phyloP scores from a whole-genome alignment of 2,113 vertebrate species.

The Bubo scandiacus region DNA sequence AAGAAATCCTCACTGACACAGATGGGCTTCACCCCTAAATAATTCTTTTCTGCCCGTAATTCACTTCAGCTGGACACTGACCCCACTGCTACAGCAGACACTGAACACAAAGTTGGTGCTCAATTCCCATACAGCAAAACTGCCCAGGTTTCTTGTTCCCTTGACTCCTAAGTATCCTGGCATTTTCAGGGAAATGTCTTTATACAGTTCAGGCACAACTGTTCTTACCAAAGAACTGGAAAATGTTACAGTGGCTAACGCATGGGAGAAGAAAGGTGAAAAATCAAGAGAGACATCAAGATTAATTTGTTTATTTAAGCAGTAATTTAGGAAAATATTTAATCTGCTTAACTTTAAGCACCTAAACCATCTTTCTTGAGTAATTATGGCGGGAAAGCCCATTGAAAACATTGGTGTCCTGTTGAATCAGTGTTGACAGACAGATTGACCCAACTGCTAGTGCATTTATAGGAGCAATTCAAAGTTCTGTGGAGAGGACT shows the following conservation, averaged over 20 bases:
- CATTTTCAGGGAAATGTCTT: background rate
- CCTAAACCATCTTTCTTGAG: background rate
- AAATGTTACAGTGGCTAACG: background rate
- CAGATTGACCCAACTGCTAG: background rate
- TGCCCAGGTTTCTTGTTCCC: background rate
- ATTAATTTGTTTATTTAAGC: background rate
- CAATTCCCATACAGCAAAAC: background rate
- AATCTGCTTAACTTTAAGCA: background rate
- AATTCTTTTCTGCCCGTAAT: background rate
- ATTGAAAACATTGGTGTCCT: fast-evolving
- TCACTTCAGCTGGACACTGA: background rate
- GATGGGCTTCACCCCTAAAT: background rate
- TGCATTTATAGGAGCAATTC: background rate
- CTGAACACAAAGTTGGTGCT: background rate
- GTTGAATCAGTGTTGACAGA: background rate
- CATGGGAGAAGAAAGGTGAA: background rate
- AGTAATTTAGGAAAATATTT: background rate
- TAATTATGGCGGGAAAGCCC: background rate
- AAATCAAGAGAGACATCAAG: background rate
- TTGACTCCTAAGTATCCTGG: background rate
- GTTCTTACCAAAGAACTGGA: background rate
- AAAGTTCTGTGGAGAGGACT: background rate
- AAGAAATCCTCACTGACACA: background rate
- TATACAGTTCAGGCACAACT: background rate
- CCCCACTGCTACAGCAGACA: background rate